Evolutionary conservation across 2,888 invertebrate genomes (phyloP).

Genomic region (Margaritifera margaritifera): DNA sequence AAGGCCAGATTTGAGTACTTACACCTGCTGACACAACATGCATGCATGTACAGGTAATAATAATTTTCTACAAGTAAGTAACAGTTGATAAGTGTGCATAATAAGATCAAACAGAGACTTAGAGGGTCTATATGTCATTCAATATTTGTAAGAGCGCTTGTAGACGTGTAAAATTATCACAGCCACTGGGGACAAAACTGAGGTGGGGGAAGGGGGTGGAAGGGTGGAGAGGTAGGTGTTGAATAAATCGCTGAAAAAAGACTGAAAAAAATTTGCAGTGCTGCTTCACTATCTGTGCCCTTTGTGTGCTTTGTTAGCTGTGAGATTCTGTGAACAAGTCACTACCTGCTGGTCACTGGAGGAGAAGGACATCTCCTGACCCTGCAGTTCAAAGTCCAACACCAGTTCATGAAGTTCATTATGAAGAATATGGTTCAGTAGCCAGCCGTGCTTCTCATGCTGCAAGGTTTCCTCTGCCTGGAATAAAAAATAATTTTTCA

Average conservation of each 20-base stretch:
- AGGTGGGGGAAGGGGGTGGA: too few relatives aligned
- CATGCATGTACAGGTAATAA: too few relatives aligned
- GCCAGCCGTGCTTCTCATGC: constrained; percentile 61
- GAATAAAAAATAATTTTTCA: not conserved
- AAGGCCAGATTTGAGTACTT: too few relatives aligned
- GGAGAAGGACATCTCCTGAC: constrained; percentile 45
- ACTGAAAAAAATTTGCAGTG: not conserved
- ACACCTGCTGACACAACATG: too few relatives aligned
- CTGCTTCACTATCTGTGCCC: not conserved
- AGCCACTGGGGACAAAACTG: too few relatives aligned
- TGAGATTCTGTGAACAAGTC: not conserved
- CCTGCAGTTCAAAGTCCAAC: constrained; percentile 56
- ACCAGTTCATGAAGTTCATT: constrained; percentile 58
- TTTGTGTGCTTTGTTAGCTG: not conserved
- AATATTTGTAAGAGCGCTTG: too few relatives aligned
- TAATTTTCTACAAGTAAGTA: too few relatives aligned
- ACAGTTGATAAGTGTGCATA: too few relatives aligned
- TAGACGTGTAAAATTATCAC: too few relatives aligned
- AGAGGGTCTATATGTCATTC: too few relatives aligned
- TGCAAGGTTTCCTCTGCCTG: constrained; percentile 58
- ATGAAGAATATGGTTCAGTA: constrained; percentile 58
- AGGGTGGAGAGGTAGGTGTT: too few relatives aligned
- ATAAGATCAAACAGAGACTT: too few relatives aligned
- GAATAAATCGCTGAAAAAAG: not conserved
- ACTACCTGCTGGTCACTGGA: constrained; percentile 56